Conservation (phyloP, 2,113 vertebrate species). For the Petaurus breviceps region DNA sequence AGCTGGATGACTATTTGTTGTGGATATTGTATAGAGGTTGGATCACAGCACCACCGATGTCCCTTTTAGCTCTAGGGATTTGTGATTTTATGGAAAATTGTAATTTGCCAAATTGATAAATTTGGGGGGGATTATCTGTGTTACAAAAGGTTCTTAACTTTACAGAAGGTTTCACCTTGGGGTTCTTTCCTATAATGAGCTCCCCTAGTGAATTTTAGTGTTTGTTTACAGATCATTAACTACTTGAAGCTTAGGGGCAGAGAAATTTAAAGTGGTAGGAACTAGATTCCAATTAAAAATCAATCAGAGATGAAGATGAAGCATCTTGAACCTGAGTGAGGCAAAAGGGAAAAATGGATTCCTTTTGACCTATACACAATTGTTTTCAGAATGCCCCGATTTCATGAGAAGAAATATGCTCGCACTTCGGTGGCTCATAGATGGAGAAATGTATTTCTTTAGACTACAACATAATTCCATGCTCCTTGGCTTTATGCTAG, state of each 20-base stretch:
- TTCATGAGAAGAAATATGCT: slow-evolving; percentile 8
- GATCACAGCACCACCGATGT: neutral
- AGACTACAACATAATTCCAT: neutral
- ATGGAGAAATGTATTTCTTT: neutral
- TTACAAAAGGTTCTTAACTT: neutral
- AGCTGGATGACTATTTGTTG: neutral
- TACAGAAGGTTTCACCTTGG: neutral
- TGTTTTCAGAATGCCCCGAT: neutral
- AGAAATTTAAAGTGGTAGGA: neutral
- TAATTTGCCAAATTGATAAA: neutral
- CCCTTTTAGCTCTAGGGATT: neutral
- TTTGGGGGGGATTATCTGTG: neutral
- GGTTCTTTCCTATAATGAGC: neutral
- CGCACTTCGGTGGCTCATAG: neutral
- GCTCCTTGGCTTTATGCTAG: neutral
- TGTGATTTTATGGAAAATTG: neutral
- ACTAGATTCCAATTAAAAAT: slow-evolving; percentile 12
- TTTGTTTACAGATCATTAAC: slow-evolving; percentile 26
- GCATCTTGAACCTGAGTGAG: neutral
- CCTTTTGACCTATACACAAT: slow-evolving; percentile 12
- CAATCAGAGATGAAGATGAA: slow-evolving; percentile 18
- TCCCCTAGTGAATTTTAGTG: neutral
- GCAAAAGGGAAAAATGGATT: slow-evolving; percentile 27
- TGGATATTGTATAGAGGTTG: neutral
- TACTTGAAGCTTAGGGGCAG: slow-evolving; percentile 5